These are phyloP conservation scores for Stenichneumon culpator DNA, from an alignment of 2,888 invertebrate genomes.

Conservation along the genomic window DNA sequence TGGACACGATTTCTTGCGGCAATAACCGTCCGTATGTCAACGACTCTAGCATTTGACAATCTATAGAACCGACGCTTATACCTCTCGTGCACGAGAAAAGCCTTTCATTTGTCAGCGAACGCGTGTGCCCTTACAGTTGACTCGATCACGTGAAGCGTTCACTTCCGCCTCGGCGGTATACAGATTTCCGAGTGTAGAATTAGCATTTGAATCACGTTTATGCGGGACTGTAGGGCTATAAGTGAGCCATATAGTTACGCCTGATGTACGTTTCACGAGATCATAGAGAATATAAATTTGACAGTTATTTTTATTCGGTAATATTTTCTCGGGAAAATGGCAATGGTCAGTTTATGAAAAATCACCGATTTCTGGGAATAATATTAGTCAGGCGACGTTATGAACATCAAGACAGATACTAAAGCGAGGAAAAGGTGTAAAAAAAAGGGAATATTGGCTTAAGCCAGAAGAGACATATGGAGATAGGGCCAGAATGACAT, in stretches of 20 bases:
- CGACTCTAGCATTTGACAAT: not conserved
- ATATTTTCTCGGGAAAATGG: too few species aligned
- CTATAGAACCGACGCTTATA: not conserved
- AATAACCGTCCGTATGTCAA: not conserved
- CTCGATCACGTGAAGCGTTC: conserved; percentile 43
- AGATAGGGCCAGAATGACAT: conserved; percentile 57
- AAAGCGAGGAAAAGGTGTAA: not conserved
- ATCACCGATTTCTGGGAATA: not conserved
- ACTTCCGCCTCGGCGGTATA: conserved; percentile 26
- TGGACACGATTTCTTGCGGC: not conserved
- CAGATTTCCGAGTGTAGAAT: conserved; percentile 15
- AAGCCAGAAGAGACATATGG: conserved; percentile 26
- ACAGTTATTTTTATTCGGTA: too few species aligned
- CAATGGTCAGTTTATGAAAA: not conserved
- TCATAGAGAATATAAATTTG: too few species aligned
- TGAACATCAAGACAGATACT: not conserved
- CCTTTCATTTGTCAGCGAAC: conserved; percentile 24
- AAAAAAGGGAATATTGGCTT: conserved; percentile 30
- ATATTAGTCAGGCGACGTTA: not conserved
- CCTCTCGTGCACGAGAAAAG: conserved; percentile 8
- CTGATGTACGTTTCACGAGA: conserved; percentile 1
- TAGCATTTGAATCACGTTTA: conserved; percentile 52
- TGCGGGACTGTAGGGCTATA: conserved; percentile 10
- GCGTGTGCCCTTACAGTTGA: conserved; percentile 10
- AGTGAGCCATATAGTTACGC: not conserved